Conservation (phyloP, 2,113 vertebrate species). For the Ciconia maguari region DNA sequence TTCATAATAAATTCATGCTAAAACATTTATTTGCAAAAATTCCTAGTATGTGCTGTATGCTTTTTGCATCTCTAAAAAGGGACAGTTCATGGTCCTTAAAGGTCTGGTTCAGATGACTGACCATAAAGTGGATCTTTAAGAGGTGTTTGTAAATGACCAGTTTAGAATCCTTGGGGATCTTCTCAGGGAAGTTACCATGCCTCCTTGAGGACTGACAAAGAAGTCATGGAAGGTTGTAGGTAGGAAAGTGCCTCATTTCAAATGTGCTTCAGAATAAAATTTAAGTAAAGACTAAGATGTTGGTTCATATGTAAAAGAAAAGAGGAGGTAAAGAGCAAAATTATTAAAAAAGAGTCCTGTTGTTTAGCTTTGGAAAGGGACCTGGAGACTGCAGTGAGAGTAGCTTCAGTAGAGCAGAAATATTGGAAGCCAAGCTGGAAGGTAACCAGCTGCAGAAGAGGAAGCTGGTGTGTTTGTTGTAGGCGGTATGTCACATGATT, state of each 20-base stretch:
- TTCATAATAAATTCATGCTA: neutral
- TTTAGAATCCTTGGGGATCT: neutral
- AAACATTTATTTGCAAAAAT: neutral
- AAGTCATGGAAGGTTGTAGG: neutral
- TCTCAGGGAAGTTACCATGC: neutral
- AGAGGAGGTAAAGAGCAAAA: neutral
- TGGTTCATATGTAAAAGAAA: neutral
- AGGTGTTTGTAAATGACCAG: neutral
- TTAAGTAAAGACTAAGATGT: neutral
- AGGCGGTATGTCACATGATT: rapidly evolving
- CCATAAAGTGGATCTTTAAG: neutral
- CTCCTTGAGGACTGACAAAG: neutral
- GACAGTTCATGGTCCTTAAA: neutral
- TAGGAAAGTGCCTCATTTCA: neutral
- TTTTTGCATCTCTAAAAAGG: neutral
- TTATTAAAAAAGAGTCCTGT: neutral
- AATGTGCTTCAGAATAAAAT: neutral
- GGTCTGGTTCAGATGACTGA: neutral
- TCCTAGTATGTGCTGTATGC: neutral
- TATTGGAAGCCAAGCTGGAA: neutral
- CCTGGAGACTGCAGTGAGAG: neutral
- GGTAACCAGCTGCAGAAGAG: neutral
- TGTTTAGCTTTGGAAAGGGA: neutral
- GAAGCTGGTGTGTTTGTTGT: neutral
- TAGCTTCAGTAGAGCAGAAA: neutral